Evolutionary conservation across 2,797 vertebrate species (phyloP), one percentile per base, ranked within the genome.

Genomic region (Pseudochirops corinnae): DNA sequence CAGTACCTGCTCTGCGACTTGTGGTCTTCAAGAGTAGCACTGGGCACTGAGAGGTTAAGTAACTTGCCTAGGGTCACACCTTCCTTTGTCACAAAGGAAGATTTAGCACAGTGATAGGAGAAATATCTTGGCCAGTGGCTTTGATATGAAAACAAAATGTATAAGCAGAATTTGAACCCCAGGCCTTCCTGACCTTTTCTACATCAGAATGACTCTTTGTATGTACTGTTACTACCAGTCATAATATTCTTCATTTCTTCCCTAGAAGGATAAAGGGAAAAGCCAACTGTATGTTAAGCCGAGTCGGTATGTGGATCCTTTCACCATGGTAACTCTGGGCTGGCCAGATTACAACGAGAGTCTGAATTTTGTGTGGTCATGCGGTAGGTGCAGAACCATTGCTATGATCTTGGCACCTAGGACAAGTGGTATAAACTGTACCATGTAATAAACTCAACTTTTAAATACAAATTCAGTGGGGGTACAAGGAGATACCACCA

Each of bases 351-450:
- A 90, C 16, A 97, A 58, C n/a, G 91, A 39, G 13, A 96, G 94
- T 31, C 97, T 97, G 55, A 90, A 10, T 92, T 98, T 98, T 93
- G 95, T 96, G 53, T 99, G 99, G 99, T 98, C 98, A 50, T 99
- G 99, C 16, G 99, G 99, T 99, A 98, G 31, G 98, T 98, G 56
- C 10, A 50, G 74, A 50, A 14, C 39, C 39, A 50, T 87, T 26
- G 39, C 24, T 87, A 87, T 9, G 50, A 50, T 46, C 39, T 28
- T 87, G 39, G 74, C 21, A 11, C 39, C 39, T 50, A n/a, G 21
- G 39, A 26, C 24, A 50, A 87, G n/a, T 46, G 74, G 39, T 46
- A 26, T 87, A 50, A 87, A 26, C 24, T 46, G 46, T 26, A 26
- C 74, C 39, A 26, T 50, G 24, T 50, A 46, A 26, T 46, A 7